Evolutionary conservation across 2,888 invertebrate species (phyloP), one percentile per base, ranked within the genome.

Genomic region (Metopia argyrocephala): DNA sequence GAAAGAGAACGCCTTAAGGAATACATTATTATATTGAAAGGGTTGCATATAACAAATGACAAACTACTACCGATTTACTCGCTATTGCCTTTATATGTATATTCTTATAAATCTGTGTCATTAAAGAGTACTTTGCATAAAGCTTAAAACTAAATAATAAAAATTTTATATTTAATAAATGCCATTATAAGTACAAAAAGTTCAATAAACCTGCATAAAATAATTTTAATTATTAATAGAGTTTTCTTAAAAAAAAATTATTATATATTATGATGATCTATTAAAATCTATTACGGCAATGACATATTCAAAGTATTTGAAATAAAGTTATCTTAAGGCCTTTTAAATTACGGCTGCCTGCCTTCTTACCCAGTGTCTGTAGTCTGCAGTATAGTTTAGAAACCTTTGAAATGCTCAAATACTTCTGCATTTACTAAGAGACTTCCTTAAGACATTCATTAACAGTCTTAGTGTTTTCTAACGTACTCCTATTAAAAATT

Each of bases 351-450:
- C 38, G 12, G 3, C 3, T 38, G 12, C 38, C 38, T 12, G 15
- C 38, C 38, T 3, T 38, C 15, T 38, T 15, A 38, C 15, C 38
- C 3, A 38, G 5, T 23, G 48, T 28, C 46, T 65, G 57, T n/a
- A n/a, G n/a, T n/a, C n/a, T n/a, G 20, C 57, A 54, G 15, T 1
- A n/a, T 65, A 3, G 45, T 56, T 9, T 31, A 28, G 76, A 76
- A 70, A 25, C 71, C 71, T 9, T 46, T 59, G 7, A 71, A 71
- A 50, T 78, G 59, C 59, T n/a, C n/a, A n/a, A n/a, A n/a, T n/a
- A n/a, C n/a, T n/a, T n/a, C n/a, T n/a, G n/a, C n/a, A n/a, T n/a
- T n/a, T n/a, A n/a, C n/a, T n/a, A n/a, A n/a, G n/a, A n/a, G n/a
- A n/a, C n/a, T n/a, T n/a, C n/a, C n/a, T n/a, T n/a, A n/a, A n/a